Conservation (phyloP, 2,797 vertebrate species). For the Takifugu ocellatus region DNA sequence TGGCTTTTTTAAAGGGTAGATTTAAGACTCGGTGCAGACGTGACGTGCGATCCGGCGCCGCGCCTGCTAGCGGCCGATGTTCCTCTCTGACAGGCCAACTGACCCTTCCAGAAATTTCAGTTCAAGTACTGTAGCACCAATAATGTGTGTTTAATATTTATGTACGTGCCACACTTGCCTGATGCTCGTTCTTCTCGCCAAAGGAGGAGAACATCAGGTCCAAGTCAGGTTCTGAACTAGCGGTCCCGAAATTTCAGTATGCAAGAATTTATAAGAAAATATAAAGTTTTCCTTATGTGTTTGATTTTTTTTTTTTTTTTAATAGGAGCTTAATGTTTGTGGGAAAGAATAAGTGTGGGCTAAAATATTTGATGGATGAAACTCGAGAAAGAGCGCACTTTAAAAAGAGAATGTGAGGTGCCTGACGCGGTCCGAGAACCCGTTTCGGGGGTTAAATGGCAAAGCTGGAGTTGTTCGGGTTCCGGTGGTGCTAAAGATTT, state of each 20-base stretch:
- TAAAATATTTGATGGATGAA: neutral
- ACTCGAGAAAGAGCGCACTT: constrained; percentile 70
- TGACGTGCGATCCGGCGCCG: constrained; percentile 18
- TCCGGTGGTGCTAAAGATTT: constrained; percentile 68
- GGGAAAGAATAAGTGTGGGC: constrained; percentile 12
- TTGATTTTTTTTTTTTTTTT: constrained; percentile 27
- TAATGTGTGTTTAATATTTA: constrained; percentile 47
- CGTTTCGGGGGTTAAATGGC: constrained; percentile 36
- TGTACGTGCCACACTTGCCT: constrained; percentile 8
- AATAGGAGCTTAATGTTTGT: constrained; percentile 43
- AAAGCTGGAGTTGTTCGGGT: constrained; percentile 43
- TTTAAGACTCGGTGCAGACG: constrained; percentile 23
- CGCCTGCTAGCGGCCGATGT: constrained; percentile 20
- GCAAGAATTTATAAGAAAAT: constrained; percentile 61
- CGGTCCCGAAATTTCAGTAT: constrained; percentile 67
- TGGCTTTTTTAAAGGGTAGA: constrained; percentile 24
- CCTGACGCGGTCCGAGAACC: constrained; percentile 51
- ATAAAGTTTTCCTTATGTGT: constrained; percentile 45
- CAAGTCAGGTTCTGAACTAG: constrained; percentile 26
- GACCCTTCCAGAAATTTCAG: constrained; percentile 40
- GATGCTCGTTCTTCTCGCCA: constrained; percentile 21
- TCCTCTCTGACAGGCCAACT: constrained; percentile 22
- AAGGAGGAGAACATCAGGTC: constrained; percentile 33
- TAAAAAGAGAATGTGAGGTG: constrained; percentile 58
- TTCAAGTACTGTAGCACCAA: constrained; percentile 52